Conservation (phyloP, 2,888 invertebrate genomes). For the Oegoconia quadripuncta region DNA sequence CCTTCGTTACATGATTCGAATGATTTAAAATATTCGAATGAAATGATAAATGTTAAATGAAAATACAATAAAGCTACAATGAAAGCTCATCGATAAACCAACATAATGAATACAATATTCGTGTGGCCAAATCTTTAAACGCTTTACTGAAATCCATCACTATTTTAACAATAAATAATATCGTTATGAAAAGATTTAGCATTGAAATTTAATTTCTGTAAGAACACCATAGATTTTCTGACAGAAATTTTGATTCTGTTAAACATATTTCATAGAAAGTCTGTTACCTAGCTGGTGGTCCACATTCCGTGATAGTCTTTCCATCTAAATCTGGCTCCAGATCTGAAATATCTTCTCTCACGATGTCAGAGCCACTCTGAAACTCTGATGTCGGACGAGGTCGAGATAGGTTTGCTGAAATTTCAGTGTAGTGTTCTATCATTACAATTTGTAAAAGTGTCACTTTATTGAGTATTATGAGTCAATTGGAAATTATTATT, state of each 20-base stretch:
- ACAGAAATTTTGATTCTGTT: no score
- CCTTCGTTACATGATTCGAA: not conserved
- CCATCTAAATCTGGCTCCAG: constrained; percentile 71
- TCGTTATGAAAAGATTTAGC: not conserved
- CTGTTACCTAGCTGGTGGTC: constrained; percentile 82
- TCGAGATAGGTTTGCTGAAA: constrained; percentile 58
- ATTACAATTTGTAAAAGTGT: no score
- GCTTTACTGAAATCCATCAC: not conserved
- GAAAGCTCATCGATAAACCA: constrained; percentile 59
- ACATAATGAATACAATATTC: constrained; percentile 17
- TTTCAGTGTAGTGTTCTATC: no score
- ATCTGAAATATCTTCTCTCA: constrained; percentile 80
- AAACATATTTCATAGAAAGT: constrained; percentile 11
- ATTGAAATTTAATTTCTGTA: no score
- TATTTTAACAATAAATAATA: not conserved
- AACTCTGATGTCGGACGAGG: constrained; percentile 69
- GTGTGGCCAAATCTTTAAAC: constrained; percentile 13
- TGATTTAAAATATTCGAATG: no score
- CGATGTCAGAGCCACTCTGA: constrained; percentile 74
- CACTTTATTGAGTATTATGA: no score
- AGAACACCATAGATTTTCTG: no score
- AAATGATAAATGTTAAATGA: constrained; percentile 17
- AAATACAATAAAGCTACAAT: constrained; percentile 69
- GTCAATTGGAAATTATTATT: no score
- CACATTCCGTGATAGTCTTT: constrained; percentile 74